Base-by-base conservation (phyloP, 2,888 invertebrate genomes). In the Sarcophaga carnaria region DNA sequence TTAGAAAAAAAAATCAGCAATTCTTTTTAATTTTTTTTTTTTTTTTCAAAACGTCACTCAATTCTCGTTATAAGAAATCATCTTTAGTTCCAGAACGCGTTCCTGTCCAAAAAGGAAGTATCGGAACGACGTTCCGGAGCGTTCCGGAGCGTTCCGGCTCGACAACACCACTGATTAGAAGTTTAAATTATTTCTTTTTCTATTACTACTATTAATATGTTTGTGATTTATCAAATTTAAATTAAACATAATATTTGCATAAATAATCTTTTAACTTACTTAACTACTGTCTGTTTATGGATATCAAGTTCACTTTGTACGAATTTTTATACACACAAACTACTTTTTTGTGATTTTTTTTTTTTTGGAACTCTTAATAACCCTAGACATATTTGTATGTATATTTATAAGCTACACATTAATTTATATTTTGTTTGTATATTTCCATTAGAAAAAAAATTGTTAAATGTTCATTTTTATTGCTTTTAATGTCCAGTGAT, bases 401-500 rank as follows among this genome's bases (percentile, higher is more conserved):
- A 49, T 14, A 67, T 49, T 75, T 27, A 72, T 69, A 69, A 80
- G 17, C 17, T 69, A 60, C 20, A 67, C 22, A 60, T 59, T 66
- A 66, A 66, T 72, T 74, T 63, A 27, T 70, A 59, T 59, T 71
- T 74, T 67, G 47, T 47, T 74, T 37, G 66, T 74, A 60, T 67
- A 69, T 75, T 62, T 81, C 62, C 67, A 70, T n/a, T 82, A 64
- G 37, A 70, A 63, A 64, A 63, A 70, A 69, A 70, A 63, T 25
- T 47, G 63, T 59, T 70, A 77, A 76, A 71, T 82, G 37, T 63
- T 17, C 64, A 76, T 76, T 71, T 76, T 47, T 62, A 20, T 77
- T 27, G 82, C 37, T n/a, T 63, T 76, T 76, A 11, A 62, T 20
- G n/a, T 4, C 20, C 11, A 74, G 83, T 83, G 78, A 78, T 72